Evolutionary conservation across 2,113 vertebrate species (phyloP).

Genomic region (Phylloscopus whistleri): DNA sequence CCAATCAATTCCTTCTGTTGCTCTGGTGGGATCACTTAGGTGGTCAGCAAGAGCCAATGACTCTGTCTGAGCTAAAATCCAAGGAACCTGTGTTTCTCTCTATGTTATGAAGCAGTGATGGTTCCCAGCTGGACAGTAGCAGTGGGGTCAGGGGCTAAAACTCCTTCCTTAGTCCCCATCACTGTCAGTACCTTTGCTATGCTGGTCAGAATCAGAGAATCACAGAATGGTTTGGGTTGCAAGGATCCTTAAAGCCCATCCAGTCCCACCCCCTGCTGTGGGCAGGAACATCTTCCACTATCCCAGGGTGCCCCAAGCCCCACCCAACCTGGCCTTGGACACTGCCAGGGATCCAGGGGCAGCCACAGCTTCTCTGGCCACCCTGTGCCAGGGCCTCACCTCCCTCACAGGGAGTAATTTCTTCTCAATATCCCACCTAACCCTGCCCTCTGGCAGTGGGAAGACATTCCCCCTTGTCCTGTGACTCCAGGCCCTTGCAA

Average conservation of each 20-base stretch:
- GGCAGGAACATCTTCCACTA: too few species aligned
- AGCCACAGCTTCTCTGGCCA: not conserved
- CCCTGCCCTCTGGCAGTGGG: not conserved
- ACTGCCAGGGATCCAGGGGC: too few species aligned
- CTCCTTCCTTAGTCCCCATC: not conserved
- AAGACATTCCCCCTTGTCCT: not conserved
- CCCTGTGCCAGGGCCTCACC: accelerated
- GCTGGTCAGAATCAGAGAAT: not conserved
- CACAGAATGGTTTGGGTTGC: not conserved
- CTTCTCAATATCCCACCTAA: not conserved
- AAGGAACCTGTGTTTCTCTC: not conserved
- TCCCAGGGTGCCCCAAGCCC: too few species aligned
- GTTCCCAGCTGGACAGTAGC: not conserved
- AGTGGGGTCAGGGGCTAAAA: not conserved
- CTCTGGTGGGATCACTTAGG: not conserved
- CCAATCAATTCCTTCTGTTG: not conserved
- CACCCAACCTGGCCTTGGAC: too few species aligned
- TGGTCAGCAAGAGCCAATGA: not conserved
- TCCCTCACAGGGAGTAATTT: not conserved
- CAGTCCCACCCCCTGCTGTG: too few species aligned
- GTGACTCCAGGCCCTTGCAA: not conserved
- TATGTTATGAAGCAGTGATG: not conserved
- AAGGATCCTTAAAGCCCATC: too few species aligned
- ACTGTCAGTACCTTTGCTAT: not conserved
- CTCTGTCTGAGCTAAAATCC: not conserved